Evolutionary conservation across 2,113 vertebrate species (phyloP).

Genomic region (Aptenodytes patagonicus): DNA sequence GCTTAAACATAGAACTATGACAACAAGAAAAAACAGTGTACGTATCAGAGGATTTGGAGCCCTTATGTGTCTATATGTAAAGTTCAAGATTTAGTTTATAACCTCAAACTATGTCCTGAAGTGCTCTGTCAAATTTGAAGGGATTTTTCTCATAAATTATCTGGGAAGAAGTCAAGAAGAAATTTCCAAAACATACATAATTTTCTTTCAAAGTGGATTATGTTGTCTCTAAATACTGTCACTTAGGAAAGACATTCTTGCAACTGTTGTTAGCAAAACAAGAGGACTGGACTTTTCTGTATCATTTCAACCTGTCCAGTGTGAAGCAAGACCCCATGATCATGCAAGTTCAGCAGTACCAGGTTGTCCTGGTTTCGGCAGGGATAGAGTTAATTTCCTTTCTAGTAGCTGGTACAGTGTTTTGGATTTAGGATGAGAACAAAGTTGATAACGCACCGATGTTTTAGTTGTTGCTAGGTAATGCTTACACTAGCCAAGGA

Average conservation of each 20-base stretch:
- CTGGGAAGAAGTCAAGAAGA: background rate
- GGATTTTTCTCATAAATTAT: background rate
- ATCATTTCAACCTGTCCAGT: background rate
- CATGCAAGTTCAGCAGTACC: background rate
- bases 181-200: background rate
- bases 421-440: too few relatives aligned
- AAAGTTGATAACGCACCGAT: too few relatives aligned
- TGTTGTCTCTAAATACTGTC: background rate
- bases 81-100: background rate
- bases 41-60: background rate
- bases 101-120: background rate
- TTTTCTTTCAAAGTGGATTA: background rate
- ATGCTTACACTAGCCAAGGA: too few relatives aligned
- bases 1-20: background rate
- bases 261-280: background rate
- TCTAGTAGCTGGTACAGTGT: too few relatives aligned
- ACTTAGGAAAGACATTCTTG: background rate
- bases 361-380: background rate
- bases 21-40: background rate
- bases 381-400: too few relatives aligned
- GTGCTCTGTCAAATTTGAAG: background rate
- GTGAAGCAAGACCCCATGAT: background rate
- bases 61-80: background rate
- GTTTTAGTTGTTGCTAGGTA: too few relatives aligned
- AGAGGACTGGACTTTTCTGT: background rate